phyloP scores from a whole-genome alignment of 1,140 invertebrate species.

The Pararge aegeria region DNA sequence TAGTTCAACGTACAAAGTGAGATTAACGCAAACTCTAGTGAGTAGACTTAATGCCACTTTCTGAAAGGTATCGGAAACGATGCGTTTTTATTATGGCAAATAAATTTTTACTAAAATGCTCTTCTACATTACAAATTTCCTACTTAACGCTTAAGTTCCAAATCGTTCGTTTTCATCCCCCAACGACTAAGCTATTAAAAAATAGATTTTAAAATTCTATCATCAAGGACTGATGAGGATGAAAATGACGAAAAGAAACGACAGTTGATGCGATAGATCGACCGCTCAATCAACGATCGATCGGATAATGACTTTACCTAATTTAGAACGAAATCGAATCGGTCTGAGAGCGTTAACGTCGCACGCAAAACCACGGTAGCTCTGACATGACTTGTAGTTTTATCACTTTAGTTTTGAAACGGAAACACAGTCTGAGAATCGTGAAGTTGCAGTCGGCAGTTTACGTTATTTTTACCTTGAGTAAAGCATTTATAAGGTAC shows the following conservation, averaged over 20 bases:
- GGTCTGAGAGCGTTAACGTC: no score
- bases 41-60: background rate
- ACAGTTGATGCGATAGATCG: background rate
- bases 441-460: no score
- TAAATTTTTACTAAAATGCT: constrained; percentile 53
- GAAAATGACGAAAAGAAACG: background rate
- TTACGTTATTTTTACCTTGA: no score
- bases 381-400: no score
- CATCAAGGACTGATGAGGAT: background rate
- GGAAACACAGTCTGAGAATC: no score
- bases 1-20: no score
- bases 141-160: constrained; percentile 52
- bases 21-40: no score
- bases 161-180: constrained; percentile 26
- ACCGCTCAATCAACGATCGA: background rate
- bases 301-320: background rate
- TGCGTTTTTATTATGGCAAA: constrained; percentile 39
- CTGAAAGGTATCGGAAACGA: constrained; percentile 20
- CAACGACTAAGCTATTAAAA: constrained; percentile 26
- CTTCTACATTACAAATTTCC: constrained; percentile 62
- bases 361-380: no score
- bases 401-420: no score
- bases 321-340: constrained; percentile 4
- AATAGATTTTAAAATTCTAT: constrained; percentile 21
- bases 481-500: no score